Evolutionary conservation across 1,140 invertebrate genomes (phyloP).

Genomic region (Zaprionus africanus): DNA sequence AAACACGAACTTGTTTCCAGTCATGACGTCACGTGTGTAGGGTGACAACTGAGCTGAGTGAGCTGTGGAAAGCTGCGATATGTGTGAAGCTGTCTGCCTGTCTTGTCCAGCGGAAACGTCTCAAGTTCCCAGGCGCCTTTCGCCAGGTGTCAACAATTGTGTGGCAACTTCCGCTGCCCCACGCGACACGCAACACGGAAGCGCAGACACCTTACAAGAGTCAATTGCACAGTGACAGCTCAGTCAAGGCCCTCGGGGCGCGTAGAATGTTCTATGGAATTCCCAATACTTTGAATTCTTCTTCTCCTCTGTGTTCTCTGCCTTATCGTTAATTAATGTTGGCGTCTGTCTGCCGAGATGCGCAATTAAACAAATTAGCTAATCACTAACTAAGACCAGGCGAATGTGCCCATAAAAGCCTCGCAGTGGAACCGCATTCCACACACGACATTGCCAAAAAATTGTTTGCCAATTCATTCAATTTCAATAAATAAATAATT

Average conservation of each 20-base stretch:
- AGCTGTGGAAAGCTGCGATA: constrained; percentile 7
- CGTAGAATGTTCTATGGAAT: background rate
- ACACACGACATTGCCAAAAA: background rate
- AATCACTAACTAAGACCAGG: constrained; percentile 32
- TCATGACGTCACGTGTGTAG: constrained; percentile 38
- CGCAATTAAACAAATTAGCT: constrained; percentile 64
- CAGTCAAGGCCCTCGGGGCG: background rate
- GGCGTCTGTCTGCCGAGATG: constrained; percentile 40
- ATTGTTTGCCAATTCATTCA: constrained; percentile 23
- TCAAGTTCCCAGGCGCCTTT: constrained; percentile 15
- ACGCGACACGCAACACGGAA: constrained; percentile 21
- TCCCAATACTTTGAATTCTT: constrained; percentile 7
- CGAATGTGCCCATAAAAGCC: constrained; percentile 38
- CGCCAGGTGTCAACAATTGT: constrained; percentile 34
- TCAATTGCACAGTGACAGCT: background rate
- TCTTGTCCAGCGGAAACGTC: constrained; percentile 20
- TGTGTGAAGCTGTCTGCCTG: background rate
- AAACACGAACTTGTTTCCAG: constrained; percentile 33
- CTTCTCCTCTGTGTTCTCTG: background rate
- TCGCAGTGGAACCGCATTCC: constrained; percentile 43
- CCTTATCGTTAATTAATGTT: constrained; percentile 46
- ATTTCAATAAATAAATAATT: constrained; percentile 81
- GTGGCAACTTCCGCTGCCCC: constrained; percentile 32
- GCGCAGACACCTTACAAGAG: background rate
- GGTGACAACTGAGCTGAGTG: constrained; percentile 11